Evolutionary conservation across 2,888 invertebrate genomes (phyloP).

Genomic region (Prenolepis imparis): DNA sequence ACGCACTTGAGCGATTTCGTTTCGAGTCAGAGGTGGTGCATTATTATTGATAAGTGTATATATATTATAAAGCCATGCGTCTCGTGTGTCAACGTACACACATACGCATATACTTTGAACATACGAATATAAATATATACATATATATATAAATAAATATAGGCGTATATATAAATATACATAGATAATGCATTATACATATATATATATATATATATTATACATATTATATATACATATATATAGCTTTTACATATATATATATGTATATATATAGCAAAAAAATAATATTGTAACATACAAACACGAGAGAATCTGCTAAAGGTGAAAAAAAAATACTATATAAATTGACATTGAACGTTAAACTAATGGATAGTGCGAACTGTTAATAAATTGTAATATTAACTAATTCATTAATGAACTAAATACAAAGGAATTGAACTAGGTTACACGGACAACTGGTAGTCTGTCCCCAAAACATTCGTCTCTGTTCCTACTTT

Average conservation of each 20-base stretch:
- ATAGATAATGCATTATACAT: conserved; percentile 62
- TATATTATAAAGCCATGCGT: conserved; percentile 45
- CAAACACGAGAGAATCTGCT: conserved; percentile 67
- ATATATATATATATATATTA: conserved; percentile 70
- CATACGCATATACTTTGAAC: conserved; percentile 62
- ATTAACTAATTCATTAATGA: conserved; percentile 83
- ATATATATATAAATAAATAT: conserved; percentile 69
- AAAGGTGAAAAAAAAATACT: conserved; percentile 56
- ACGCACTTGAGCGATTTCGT: conserved; percentile 61
- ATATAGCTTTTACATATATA: conserved; percentile 5
- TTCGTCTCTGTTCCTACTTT: conserved; percentile 81
- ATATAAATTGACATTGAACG: conserved; percentile 72
- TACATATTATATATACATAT: conserved; percentile 69
- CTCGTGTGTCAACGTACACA: conserved; percentile 49
- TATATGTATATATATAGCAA: conserved; percentile 65
- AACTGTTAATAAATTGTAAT: conserved; percentile 84
- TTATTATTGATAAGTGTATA: conserved; percentile 44
- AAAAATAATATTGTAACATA: conserved; percentile 76
- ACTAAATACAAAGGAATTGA: conserved; percentile 86
- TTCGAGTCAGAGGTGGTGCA: conserved; percentile 39
- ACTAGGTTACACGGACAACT: conserved; percentile 84
- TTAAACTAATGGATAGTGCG: conserved; percentile 80
- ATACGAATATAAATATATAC: conserved; percentile 70
- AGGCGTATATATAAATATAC: conserved; percentile 55
- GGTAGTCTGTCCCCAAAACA: conserved; percentile 80